A percentile compares a stretch with the other conserved stretches of the same genome.
phyloP scores from a whole-genome alignment of 2,888 invertebrate genomes.

The Diarsia rubi region DNA sequence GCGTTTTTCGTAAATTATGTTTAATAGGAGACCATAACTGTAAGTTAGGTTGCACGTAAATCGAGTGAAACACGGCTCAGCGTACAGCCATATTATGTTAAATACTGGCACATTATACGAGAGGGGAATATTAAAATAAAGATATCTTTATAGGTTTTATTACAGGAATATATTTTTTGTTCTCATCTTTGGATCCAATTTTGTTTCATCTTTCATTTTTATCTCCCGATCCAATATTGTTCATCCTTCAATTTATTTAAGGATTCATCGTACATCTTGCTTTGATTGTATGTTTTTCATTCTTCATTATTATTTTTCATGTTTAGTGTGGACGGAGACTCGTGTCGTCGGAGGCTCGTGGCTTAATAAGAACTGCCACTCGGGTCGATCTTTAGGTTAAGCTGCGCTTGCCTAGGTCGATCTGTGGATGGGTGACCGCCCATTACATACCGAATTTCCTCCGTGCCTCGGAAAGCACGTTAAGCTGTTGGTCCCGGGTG shows the following conservation, averaged over 20 bases:
- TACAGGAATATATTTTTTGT: constrained; percentile 9
- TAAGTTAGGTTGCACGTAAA: constrained; percentile 69
- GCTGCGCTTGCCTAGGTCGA: no score
- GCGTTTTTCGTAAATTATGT: constrained; percentile 78
- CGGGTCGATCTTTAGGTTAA: no score
- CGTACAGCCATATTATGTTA: constrained; percentile 65
- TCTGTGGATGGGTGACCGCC: no score
- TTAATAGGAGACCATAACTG: constrained; percentile 78
- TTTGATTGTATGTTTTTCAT: background rate
- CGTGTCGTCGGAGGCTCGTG: no score
- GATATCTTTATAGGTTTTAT: constrained; percentile 63
- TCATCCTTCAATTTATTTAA: constrained; percentile 9
- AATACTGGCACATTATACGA: constrained; percentile 65
- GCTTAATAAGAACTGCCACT: no score
- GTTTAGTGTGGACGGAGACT: no score
- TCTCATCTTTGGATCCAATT: constrained; percentile 27
- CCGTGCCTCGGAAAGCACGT: no score
- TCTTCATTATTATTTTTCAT: background rate
- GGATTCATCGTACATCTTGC: background rate
- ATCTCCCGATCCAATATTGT: background rate
- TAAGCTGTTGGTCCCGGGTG: no score
- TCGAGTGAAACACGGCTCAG: constrained; percentile 60
- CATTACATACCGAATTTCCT: no score
- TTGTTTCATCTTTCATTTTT: constrained; percentile 11
- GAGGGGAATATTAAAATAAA: constrained; percentile 63